Conservation (phyloP, 2,888 invertebrate genomes). For the Dryadula phaetusa region DNA sequence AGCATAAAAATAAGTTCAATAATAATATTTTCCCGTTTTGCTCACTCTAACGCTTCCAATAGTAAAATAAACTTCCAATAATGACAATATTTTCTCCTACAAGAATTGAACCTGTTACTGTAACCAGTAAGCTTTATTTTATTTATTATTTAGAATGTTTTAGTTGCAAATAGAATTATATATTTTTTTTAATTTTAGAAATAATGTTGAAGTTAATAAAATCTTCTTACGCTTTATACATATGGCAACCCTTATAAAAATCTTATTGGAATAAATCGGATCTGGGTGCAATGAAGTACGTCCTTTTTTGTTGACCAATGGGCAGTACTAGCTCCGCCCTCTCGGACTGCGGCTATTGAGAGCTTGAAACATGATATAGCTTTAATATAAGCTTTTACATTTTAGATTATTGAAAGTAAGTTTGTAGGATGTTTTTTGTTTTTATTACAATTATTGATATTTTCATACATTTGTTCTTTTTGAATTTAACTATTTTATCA, state of each 20-base stretch:
- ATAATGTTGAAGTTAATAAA: neutral
- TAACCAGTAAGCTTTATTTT: too few species aligned
- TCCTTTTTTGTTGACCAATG: constrained; percentile 62
- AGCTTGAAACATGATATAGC: neutral
- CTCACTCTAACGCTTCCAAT: too few species aligned
- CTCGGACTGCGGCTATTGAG: constrained; percentile 60
- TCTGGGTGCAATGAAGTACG: constrained; percentile 21
- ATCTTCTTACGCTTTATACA: neutral
- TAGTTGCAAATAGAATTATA: too few species aligned
- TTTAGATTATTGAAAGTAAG: neutral
- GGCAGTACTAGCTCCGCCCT: constrained; percentile 57
- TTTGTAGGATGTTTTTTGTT: neutral
- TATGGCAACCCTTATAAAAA: constrained; percentile 34
- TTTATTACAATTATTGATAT: neutral
- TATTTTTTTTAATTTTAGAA: neutral
- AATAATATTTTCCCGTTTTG: too few species aligned
- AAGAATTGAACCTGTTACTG: too few species aligned
- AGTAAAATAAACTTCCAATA: too few species aligned
- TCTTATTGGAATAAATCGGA: constrained; percentile 31
- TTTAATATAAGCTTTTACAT: neutral
- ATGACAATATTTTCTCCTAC: too few species aligned
- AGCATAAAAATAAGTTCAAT: too few species aligned
- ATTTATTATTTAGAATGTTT: too few species aligned
- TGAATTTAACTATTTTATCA: too few species aligned
- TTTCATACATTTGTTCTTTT: too few species aligned